phyloP scores from a whole-genome alignment of 2,113 vertebrate genomes.

The Otocyon megalotis region DNA sequence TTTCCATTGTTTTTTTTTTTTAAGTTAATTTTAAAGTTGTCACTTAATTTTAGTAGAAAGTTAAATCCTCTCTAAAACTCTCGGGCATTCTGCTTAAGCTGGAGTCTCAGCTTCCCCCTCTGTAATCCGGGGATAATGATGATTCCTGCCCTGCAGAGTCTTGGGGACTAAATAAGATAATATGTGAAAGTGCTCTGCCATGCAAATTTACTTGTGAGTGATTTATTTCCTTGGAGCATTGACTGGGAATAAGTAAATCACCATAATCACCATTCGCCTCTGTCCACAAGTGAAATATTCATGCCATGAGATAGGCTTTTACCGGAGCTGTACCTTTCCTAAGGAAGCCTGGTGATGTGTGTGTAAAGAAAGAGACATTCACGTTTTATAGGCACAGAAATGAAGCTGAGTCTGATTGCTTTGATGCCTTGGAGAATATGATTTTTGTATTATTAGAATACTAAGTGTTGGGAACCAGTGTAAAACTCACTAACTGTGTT shows the following conservation, averaged over 20 bases:
- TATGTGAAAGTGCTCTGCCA: conserved; percentile 24
- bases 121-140: neutral
- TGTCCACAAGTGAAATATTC: conserved; percentile 30
- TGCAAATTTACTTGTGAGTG: neutral
- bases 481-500: neutral
- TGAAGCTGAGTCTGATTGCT: neutral
- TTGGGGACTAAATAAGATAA: neutral
- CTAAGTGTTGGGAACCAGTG: neutral
- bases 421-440: neutral
- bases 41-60: conserved; percentile 12
- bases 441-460: neutral
- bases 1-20: neutral
- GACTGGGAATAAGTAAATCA: neutral
- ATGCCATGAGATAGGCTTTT: neutral
- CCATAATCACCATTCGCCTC: neutral
- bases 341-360: neutral
- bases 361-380: neutral
- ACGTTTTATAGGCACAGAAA: neutral
- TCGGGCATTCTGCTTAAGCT: neutral
- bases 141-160: neutral
- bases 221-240: neutral
- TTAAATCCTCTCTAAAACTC: conserved; percentile 10
- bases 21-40: neutral
- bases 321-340: neutral
- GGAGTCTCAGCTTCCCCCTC: neutral